Conservation (phyloP, 2,797 vertebrate species). For the Arnoldichthys spilopterus region DNA sequence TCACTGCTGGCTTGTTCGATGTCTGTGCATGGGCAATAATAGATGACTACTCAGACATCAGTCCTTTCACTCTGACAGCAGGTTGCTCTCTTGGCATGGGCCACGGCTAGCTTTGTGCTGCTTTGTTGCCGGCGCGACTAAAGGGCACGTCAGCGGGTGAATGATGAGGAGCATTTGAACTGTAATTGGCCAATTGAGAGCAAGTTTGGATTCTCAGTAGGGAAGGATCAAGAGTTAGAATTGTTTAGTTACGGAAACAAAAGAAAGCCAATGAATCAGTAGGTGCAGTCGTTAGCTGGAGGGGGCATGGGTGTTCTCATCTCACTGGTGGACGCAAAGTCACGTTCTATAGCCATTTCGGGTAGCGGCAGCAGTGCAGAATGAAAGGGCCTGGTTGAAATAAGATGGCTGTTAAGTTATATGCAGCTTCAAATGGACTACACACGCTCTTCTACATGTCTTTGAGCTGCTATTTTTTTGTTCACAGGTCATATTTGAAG, state of each 20-base stretch:
- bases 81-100: background rate
- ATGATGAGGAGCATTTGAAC: conserved; percentile 36
- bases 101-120: background rate
- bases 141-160: conserved; percentile 30
- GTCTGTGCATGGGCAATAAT: background rate
- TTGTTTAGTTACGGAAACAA: conserved; percentile 23
- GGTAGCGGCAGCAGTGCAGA: background rate
- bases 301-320: background rate
- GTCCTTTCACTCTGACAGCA: background rate
- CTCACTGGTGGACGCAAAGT: background rate
- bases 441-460: background rate
- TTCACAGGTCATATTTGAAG: conserved; percentile 92
- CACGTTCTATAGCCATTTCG: background rate
- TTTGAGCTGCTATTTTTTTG: conserved; percentile 26
- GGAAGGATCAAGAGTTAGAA: conserved; percentile 10
- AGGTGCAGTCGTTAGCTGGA: background rate
- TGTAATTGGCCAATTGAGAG: conserved; percentile 48
- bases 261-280: background rate
- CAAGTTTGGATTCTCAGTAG: conserved; percentile 38
- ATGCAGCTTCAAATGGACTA: background rate
- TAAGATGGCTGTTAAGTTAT: background rate
- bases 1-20: background rate
- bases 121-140: conserved; percentile 43
- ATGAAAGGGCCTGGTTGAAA: background rate
- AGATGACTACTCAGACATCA: background rate